These are phyloP conservation scores for Manacus vitellinus DNA, from an alignment of 2,113 vertebrate genomes.

Conservation along the genomic window DNA sequence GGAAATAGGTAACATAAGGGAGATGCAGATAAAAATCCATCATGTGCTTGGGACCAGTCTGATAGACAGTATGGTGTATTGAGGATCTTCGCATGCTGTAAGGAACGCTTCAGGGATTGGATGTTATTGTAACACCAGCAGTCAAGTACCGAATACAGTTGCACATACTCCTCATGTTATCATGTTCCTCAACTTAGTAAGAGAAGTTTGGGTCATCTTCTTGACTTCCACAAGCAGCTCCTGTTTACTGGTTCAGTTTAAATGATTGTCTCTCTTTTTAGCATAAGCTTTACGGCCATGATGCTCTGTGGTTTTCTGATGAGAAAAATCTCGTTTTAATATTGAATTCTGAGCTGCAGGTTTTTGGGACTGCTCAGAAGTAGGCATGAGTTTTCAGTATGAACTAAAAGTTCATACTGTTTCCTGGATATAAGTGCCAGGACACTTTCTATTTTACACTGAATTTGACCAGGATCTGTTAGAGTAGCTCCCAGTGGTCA, in stretches of 20 bases:
- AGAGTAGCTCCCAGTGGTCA: neutral
- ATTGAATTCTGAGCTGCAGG: neutral
- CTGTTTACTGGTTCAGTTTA: neutral
- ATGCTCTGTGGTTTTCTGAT: neutral
- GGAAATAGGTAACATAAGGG: neutral
- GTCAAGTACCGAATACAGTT: neutral
- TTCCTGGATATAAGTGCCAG: neutral
- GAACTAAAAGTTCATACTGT: neutral
- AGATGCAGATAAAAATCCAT: neutral
- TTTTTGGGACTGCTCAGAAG: neutral
- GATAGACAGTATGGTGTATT: neutral
- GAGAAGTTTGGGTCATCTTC: neutral
- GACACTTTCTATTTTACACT: neutral
- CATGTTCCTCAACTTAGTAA: neutral
- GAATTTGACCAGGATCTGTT: neutral
- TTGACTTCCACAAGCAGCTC: neutral
- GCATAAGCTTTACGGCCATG: neutral
- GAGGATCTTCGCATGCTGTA: neutral
- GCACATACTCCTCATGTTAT: neutral
- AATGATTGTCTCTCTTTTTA: neutral
- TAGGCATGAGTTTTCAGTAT: neutral
- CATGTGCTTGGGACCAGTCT: neutral
- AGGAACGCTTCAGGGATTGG: neutral
- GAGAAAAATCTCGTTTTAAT: constrained; percentile 11
- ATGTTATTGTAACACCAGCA: neutral